Conservation (phyloP, 2,797 vertebrate species). For the Agapornis canus region DNA sequence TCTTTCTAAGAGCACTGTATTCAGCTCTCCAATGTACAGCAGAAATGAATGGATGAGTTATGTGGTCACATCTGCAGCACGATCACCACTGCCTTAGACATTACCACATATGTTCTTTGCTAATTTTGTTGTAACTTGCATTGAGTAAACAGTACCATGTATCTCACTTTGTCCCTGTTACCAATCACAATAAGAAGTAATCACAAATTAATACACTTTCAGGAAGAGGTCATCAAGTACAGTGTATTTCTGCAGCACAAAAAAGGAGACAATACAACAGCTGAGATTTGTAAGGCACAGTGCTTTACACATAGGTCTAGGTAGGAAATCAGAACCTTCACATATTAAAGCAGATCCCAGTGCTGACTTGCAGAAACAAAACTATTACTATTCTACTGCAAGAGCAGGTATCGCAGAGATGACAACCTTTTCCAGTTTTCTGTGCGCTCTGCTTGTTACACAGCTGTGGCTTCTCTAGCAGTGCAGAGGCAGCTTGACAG, state of each 20-base stretch:
- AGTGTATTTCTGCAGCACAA: neutral
- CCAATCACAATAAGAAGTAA: neutral
- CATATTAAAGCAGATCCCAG: neutral
- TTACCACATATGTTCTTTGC: neutral
- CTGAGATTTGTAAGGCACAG: neutral
- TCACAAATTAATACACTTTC: neutral
- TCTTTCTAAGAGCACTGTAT: neutral
- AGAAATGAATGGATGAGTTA: accelerated
- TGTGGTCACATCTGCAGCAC: accelerated
- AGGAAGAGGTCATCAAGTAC: neutral
- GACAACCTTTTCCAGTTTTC: neutral
- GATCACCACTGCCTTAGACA: neutral
- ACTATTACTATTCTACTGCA: neutral
- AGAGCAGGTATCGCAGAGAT: neutral
- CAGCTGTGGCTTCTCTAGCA: neutral
- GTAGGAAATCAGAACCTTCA: neutral
- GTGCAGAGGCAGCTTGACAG: neutral
- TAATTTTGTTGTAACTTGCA: neutral
- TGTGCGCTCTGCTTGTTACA: accelerated
- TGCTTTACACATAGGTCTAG: neutral
- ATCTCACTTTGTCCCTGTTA: neutral
- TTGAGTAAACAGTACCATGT: neutral
- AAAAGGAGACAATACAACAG: neutral
- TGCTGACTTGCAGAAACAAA: neutral
- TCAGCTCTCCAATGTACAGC: neutral